These are phyloP conservation scores for Lytechinus pictus DNA, from an alignment of 35 echinoderm and acorn worm genomes.

Conservation along the genomic window DNA sequence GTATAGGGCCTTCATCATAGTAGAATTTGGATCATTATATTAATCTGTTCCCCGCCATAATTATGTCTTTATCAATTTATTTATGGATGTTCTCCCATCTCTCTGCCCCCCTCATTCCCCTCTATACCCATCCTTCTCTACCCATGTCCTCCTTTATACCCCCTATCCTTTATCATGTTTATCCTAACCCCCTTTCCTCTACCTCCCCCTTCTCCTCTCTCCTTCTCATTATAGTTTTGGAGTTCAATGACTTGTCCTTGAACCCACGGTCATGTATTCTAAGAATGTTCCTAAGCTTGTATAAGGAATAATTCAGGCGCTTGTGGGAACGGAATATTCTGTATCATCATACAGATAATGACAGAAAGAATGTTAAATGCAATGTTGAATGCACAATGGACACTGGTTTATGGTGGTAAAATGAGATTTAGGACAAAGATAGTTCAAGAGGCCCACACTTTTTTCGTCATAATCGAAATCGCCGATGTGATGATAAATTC, in stretches of 20 bases:
- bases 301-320: background rate
- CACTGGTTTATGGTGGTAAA: background rate
- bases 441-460: background rate
- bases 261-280: background rate
- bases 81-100: too few species aligned
- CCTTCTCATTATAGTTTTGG: background rate
- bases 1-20: too few species aligned
- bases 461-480: background rate
- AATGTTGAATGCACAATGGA: background rate
- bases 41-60: too few species aligned
- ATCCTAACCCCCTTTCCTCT: background rate
- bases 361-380: background rate
- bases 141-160: too few species aligned
- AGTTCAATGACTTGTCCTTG: background rate
- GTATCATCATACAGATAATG: background rate
- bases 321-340: background rate
- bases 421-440: background rate
- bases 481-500: too few species aligned
- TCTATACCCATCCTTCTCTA: too few species aligned
- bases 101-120: too few species aligned
- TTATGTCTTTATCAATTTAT: too few species aligned
- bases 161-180: too few species aligned
- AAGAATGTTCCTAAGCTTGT: background rate
- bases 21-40: too few species aligned
- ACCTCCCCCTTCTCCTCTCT: too few species aligned